A percentile compares a stretch with the other conserved stretches of the same genome.
phyloP scores from a whole-genome alignment of 35 echinoderm and acorn worm genomes.

The Patiria miniata region DNA sequence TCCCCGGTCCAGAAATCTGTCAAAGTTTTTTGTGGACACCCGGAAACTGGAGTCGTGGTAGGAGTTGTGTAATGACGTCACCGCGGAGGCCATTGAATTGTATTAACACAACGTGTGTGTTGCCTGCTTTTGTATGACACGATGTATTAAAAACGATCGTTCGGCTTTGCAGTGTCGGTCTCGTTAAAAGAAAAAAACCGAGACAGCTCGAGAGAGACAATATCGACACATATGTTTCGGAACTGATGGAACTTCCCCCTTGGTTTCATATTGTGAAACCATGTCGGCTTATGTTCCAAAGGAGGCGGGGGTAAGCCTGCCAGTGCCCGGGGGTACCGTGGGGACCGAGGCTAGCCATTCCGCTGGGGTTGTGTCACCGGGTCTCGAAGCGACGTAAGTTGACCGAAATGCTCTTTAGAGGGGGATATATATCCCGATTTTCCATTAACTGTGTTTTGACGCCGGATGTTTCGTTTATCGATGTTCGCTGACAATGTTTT shows the following conservation, averaged over 20 bases:
- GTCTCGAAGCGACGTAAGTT: conserved; percentile 6
- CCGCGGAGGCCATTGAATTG: conserved; percentile 16
- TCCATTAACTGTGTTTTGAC: conserved; percentile 1
- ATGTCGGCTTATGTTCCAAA: conserved; percentile 6
- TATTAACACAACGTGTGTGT: conserved; percentile 11
- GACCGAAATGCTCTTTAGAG: neutral
- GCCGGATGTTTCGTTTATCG: too few species aligned
- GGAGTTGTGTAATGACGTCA: conserved; percentile 30
- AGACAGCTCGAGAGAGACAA: too few species aligned
- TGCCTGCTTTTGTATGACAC: conserved; percentile 1
- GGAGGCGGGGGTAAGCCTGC: neutral
- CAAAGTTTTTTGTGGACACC: conserved; percentile 14
- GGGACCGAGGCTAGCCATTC: neutral
- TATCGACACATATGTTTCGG: neutral
- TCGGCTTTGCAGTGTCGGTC: neutral
- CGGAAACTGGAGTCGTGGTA: conserved; percentile 22
- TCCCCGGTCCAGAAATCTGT: neutral
- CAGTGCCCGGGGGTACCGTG: neutral
- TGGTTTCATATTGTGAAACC: conserved; percentile 21
- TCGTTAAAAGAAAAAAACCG: neutral
- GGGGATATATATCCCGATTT: too few species aligned
- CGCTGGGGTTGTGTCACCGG: neutral
- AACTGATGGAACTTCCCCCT: conserved; percentile 15
- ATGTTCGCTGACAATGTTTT: conserved; percentile 1
- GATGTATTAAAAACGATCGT: conserved; percentile 19